phyloP scores from a whole-genome alignment of 2,797 vertebrate species.

The Chrysocyon brachyurus region DNA sequence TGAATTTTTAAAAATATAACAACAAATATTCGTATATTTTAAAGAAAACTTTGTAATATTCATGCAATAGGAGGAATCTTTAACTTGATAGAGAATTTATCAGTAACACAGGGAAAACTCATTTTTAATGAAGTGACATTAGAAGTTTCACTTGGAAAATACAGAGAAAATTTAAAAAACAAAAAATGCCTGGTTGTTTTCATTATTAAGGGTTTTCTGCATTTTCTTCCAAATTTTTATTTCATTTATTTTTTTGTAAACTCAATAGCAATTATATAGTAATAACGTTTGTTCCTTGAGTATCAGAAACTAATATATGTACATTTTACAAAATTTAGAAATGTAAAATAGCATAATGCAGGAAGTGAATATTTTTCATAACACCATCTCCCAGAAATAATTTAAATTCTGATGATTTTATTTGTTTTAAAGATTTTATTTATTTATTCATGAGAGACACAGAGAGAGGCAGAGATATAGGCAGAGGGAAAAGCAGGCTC shows the following conservation, averaged over 20 bases:
- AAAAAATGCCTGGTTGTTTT: background rate
- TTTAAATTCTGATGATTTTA: background rate
- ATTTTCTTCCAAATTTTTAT: slow-evolving; percentile 7
- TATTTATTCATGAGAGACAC: too few relatives aligned
- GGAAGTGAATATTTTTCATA: background rate
- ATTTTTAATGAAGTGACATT: background rate
- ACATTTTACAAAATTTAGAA: slow-evolving; percentile 28
- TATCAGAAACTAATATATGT: background rate
- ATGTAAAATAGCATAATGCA: background rate
- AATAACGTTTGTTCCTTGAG: background rate
- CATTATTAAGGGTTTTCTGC: background rate
- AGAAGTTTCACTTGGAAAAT: slow-evolving; percentile 1
- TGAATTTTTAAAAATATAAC: background rate
- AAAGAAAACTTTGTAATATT: background rate
- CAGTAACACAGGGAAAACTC: background rate
- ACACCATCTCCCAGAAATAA: background rate
- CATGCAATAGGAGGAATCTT: background rate
- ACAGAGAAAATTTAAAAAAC: background rate
- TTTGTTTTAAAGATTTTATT: background rate
- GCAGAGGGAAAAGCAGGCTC: too few relatives aligned
- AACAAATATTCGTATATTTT: background rate
- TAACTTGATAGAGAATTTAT: background rate
- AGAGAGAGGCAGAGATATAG: too few relatives aligned
- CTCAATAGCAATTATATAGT: background rate
- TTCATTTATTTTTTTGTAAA: slow-evolving; percentile 5